These are phyloP conservation scores for Dipodomys merriami DNA, from an alignment of 2,113 vertebrate genomes.

Conservation along the genomic window DNA sequence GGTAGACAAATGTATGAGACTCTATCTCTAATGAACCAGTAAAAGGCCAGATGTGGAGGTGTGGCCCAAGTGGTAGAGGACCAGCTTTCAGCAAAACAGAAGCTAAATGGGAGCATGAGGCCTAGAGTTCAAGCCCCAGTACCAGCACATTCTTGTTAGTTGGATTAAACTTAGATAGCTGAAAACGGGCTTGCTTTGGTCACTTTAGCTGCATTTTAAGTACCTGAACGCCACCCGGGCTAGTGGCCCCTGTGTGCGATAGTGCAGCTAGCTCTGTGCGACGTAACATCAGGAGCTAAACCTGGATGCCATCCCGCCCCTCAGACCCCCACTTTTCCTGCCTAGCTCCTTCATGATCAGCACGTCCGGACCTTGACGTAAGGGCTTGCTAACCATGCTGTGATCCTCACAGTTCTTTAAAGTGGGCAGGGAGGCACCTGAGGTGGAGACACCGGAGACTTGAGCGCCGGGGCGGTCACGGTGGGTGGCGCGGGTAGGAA, in stretches of 20 bases:
- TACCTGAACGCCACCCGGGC: background rate
- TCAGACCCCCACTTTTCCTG: background rate
- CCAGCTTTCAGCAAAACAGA: too few relatives aligned
- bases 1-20: too few relatives aligned
- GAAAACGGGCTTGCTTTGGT: background rate
- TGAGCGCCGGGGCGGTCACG: too few relatives aligned
- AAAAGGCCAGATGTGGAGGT: too few relatives aligned
- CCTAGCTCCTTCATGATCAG: background rate
- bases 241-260: too few relatives aligned
- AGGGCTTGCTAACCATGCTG: too few relatives aligned
- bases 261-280: accelerated
- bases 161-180: background rate
- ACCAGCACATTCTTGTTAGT: too few relatives aligned
- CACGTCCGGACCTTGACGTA: background rate
- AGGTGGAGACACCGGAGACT: accelerated
- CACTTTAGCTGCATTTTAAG: background rate
- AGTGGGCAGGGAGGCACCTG: background rate
- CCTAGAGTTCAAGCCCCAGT: too few relatives aligned
- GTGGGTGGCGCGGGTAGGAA: too few relatives aligned
- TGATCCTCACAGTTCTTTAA: background rate
- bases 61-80: too few relatives aligned
- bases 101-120: too few relatives aligned
- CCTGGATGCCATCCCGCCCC: background rate
- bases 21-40: too few relatives aligned
- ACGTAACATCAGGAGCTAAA: background rate